Conservation (phyloP, 2,797 vertebrate species). For the Spinus olivaceus region DNA sequence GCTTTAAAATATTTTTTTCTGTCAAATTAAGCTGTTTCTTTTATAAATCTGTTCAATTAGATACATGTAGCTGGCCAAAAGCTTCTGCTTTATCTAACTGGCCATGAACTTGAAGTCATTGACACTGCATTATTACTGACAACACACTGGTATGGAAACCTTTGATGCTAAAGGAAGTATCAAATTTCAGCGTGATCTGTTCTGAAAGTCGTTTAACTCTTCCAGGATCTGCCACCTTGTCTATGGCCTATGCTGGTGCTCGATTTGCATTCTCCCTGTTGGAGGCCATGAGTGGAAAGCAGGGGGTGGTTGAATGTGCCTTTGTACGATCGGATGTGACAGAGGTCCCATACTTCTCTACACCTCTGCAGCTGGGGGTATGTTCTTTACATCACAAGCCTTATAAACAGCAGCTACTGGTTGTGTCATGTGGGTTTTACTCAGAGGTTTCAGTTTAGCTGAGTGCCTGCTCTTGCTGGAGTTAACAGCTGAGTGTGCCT, state of each 20-base stretch:
- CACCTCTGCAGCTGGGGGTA: slow-evolving; percentile 92
- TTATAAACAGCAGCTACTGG: background rate
- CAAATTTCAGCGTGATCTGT: accelerated
- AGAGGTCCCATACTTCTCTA: slow-evolving; percentile 94
- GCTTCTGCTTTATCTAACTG: background rate
- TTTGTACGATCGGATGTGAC: slow-evolving; percentile 92
- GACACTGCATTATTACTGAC: background rate
- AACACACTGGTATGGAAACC: accelerated
- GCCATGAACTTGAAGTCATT: background rate
- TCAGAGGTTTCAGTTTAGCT: background rate
- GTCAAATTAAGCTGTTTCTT: background rate
- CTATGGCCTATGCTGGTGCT: slow-evolving; percentile 97
- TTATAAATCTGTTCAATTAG: background rate
- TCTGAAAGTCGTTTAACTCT: background rate
- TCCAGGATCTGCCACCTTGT: slow-evolving; percentile 92
- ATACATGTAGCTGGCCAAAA: background rate
- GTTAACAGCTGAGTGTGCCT: background rate
- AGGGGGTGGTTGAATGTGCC: slow-evolving; percentile 92
- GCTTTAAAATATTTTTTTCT: background rate
- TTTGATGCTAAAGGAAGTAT: background rate
- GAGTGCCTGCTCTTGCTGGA: background rate
- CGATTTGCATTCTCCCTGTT: slow-evolving; percentile 94
- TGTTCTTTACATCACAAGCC: background rate
- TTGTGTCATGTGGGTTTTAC: background rate
- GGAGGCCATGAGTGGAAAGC: slow-evolving; percentile 95